Evolutionary conservation across 1,140 invertebrate genomes (phyloP), one percentile per base, ranked within the genome.

Genomic region (Ganaspis sp.): DNA sequence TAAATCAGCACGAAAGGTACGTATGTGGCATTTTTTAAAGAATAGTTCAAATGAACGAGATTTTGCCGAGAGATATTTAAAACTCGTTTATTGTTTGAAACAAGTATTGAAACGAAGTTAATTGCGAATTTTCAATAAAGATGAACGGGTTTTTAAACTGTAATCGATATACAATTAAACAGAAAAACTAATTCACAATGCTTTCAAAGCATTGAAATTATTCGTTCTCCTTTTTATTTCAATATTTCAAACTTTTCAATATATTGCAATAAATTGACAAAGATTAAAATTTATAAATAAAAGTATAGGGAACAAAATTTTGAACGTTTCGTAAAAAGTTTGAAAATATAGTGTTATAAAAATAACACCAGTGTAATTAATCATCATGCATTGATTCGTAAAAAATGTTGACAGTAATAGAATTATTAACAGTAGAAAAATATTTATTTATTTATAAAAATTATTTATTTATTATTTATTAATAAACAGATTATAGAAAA

Each of bases 241-340:
- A 17, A 49, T 49, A 49, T 49, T 49, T 15, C 4, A 49, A 49
- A 45, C 73, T 54, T 77, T 70, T 70, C 74, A 72, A 73, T 69
- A 72, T 74, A 49, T 40, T 45, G 69, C 74, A 79, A 76, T 81
- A 72, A 79, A 73, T 17, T n/a, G n/a, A n/a, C n/a, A n/a, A n/a
- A n/a, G n/a, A n/a, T n/a, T n/a, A n/a, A n/a, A n/a, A n/a, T n/a
- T n/a, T n/a, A n/a, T n/a, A n/a, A n/a, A n/a, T n/a, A n/a, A n/a
- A n/a, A n/a, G n/a, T n/a, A n/a, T n/a, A n/a, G n/a, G n/a, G n/a
- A n/a, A n/a, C n/a, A n/a, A n/a, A n/a, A n/a, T n/a, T n/a, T n/a
- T n/a, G n/a, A n/a, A n/a, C n/a, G n/a, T n/a, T n/a, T n/a, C n/a
- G n/a, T n/a, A n/a, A n/a, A n/a, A n/a, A n/a, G n/a, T n/a, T n/a